These are phyloP conservation scores for Malacoctenus gilli DNA, from an alignment of 2,797 vertebrate genomes.

Conservation along the genomic window DNA sequence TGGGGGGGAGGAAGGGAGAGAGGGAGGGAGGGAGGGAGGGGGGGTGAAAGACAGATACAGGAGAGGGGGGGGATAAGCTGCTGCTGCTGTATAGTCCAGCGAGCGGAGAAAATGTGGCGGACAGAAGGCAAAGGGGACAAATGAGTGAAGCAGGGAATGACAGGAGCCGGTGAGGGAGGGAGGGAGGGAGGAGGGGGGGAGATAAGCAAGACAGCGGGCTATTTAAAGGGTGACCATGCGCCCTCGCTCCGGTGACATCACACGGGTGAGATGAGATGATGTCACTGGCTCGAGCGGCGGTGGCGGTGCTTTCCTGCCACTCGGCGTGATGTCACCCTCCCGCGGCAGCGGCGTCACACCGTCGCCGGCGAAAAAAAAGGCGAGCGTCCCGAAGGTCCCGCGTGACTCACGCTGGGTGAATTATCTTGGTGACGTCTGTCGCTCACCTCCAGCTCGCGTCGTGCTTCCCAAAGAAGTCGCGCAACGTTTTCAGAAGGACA, in stretches of 20 bases:
- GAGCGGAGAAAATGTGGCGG: conserved; percentile 42
- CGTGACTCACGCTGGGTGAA: conserved; percentile 1
- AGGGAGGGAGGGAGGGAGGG: conserved; percentile 4
- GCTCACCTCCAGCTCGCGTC: not conserved
- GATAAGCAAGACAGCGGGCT: conserved; percentile 47
- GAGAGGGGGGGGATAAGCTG: conserved; percentile 41
- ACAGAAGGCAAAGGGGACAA: conserved; percentile 47
- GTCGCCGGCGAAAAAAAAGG: too few relatives aligned
- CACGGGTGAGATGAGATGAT: conserved; percentile 41
- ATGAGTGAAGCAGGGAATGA: conserved; percentile 28
- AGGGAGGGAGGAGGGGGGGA: not conserved
- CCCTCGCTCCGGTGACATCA: conserved; percentile 63
- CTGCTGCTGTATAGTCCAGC: conserved; percentile 46
- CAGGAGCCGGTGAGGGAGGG: conserved; percentile 26
- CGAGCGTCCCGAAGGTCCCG: conserved; percentile 19
- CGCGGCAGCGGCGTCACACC: conserved; percentile 1
- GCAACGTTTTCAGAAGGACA: too few relatives aligned
- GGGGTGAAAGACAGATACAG: not conserved
- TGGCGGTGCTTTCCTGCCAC: conserved; percentile 13
- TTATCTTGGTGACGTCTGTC: not conserved
- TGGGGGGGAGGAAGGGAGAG: conserved; percentile 30
- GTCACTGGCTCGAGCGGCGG: conserved; percentile 45
- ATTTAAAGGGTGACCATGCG: conserved; percentile 55
- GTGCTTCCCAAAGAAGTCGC: not conserved
- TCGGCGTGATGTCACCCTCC: conserved; percentile 21